A percentile compares a stretch with the other conserved stretches of the same genome.
These are phyloP conservation scores for Callimorpha dominula DNA, from an alignment of 2,888 invertebrate genomes.

Conservation along the genomic window DNA sequence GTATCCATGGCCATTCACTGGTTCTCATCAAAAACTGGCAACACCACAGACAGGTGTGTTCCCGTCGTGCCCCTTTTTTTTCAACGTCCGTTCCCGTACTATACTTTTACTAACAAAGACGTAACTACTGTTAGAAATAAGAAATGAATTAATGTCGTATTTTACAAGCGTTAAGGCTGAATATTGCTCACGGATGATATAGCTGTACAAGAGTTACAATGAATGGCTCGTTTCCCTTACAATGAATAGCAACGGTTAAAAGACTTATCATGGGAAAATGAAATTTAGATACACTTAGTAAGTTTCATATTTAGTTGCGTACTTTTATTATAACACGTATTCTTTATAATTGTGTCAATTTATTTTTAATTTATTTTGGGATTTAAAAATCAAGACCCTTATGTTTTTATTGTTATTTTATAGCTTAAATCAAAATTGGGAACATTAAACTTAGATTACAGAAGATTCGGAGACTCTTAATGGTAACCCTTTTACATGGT, in stretches of 20 bases:
- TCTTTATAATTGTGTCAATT: conserved; percentile 62
- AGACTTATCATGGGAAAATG: conserved; percentile 58
- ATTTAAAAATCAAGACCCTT: conserved; percentile 64
- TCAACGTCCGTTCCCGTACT: conserved; percentile 82
- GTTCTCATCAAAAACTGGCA: conserved; percentile 85
- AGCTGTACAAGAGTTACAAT: conserved; percentile 78
- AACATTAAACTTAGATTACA: conserved; percentile 9
- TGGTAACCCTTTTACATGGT: neutral
- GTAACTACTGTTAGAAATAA: conserved; percentile 41
- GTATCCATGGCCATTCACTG: conserved; percentile 75
- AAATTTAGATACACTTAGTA: conserved; percentile 55
- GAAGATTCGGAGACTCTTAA: neutral
- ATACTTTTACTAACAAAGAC: conserved; percentile 55
- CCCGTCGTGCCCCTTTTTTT: conserved; percentile 85
- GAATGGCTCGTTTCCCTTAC: conserved; percentile 85
- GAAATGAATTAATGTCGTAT: conserved; percentile 44
- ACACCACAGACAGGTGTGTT: conserved; percentile 86
- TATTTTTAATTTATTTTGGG: conserved; percentile 77
- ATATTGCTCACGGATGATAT: conserved; percentile 44
- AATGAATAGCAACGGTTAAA: conserved; percentile 82
- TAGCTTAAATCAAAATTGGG: conserved; percentile 52
- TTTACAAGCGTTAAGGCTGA: conserved; percentile 46
- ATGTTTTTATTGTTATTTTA: conserved; percentile 57
- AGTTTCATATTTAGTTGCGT: conserved; percentile 51
- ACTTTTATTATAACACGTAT: conserved; percentile 54